A percentile compares a stretch with the other conserved stretches of the same genome.
phyloP scores from a whole-genome alignment of 2,797 vertebrate species.

The Halcyon leucocephala region DNA sequence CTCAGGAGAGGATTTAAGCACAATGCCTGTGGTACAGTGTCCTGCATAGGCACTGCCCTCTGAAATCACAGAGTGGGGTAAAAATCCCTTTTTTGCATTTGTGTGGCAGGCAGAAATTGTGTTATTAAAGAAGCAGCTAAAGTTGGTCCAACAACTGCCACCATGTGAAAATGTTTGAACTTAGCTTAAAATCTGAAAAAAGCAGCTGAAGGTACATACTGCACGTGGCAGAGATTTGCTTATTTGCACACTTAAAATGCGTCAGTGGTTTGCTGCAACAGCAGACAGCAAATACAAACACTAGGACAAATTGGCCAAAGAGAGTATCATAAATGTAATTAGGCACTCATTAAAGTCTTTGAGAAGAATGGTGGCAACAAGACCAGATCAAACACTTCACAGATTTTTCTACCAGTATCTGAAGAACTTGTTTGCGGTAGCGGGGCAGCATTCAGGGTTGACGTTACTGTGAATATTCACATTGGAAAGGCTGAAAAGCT shows the following conservation, averaged over 20 bases:
- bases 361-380: background rate
- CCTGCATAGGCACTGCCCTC: background rate
- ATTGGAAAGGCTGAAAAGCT: constrained; percentile 3
- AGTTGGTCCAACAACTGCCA: background rate
- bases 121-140: background rate
- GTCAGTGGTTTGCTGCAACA: background rate
- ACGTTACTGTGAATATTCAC: background rate
- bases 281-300: background rate
- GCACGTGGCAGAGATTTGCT: background rate
- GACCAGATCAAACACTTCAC: background rate
- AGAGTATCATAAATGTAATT: background rate
- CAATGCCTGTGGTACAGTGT: background rate
- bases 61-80: background rate
- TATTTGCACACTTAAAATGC: background rate
- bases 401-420: background rate
- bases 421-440: background rate
- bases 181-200: background rate
- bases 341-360: background rate
- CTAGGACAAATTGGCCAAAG: background rate
- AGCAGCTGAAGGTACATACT: background rate
- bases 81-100: background rate
- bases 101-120: background rate
- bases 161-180: background rate
- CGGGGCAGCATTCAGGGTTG: background rate
- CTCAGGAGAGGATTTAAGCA: background rate